Percentiles rank a stretch among this genome's conserved stretches.
Evolutionary conservation across 2,888 invertebrate species (phyloP).

Genomic region (Chymomyza fuscimana): DNA sequence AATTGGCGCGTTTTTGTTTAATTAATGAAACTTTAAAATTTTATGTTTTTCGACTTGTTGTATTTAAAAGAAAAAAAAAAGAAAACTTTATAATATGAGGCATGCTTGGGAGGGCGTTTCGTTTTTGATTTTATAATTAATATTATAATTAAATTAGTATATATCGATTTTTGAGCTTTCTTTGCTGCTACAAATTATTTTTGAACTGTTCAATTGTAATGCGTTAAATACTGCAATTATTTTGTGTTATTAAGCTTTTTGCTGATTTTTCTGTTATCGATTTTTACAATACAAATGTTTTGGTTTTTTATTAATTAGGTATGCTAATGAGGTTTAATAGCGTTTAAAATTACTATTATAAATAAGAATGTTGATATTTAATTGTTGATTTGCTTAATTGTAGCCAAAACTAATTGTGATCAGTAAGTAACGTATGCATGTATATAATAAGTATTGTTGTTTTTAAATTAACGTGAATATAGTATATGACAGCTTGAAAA

Average conservation of each 20-base stretch:
- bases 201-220: constrained; percentile 10
- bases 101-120: constrained; percentile 79
- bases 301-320: constrained; percentile 10
- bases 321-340: constrained; percentile 53
- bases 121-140: constrained; percentile 39
- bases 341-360: constrained; percentile 44
- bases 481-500: constrained; percentile 41
- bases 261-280: not conserved
- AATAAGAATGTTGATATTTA: constrained; percentile 31
- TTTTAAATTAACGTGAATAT: constrained; percentile 28
- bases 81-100: constrained; percentile 68
- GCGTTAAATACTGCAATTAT: not conserved
- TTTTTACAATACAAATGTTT: constrained; percentile 38
- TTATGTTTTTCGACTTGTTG: constrained; percentile 9
- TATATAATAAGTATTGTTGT: constrained; percentile 19
- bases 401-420: constrained; percentile 57
- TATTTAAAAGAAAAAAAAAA: not conserved
- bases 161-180: constrained; percentile 3
- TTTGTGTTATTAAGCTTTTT: constrained; percentile 30
- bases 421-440: constrained; percentile 34
- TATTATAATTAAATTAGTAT: constrained; percentile 29
- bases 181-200: constrained; percentile 15
- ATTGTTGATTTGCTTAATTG: constrained; percentile 24
- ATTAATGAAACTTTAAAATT: constrained; percentile 21
- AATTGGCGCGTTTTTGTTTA: not conserved